A percentile compares a stretch with the other conserved stretches of the same genome.
Conservation (phyloP, 2,113 vertebrate species). For the Anolis sagrei region DNA sequence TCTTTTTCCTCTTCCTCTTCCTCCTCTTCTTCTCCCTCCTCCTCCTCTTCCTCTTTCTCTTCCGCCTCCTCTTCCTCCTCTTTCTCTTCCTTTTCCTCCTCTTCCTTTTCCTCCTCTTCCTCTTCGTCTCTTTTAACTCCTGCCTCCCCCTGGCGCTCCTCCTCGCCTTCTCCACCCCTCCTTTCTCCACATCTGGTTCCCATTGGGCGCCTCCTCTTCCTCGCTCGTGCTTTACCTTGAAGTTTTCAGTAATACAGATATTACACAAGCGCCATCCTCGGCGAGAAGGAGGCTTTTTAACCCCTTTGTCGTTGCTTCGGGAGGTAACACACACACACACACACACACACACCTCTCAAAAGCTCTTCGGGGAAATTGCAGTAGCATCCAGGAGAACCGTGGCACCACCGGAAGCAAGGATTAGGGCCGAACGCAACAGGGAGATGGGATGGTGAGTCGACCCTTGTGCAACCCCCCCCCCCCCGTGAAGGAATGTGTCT, state of each 20-base stretch:
- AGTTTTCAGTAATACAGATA: constrained; percentile 81
- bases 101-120: no score
- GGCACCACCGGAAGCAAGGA: no score
- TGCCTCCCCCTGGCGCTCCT: constrained; percentile 18
- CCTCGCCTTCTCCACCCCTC: constrained; percentile 64
- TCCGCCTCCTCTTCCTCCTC: no score
- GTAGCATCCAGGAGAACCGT: no score
- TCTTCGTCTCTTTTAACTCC: no score
- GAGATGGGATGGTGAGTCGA: not conserved
- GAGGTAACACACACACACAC: not conserved
- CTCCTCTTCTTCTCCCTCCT: no score
- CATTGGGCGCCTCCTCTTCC: constrained; percentile 50
- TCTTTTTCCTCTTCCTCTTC: no score
- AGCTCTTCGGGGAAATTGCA: no score
- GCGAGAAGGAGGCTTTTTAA: constrained; percentile 37
- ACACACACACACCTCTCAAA: not conserved
- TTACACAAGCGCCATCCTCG: constrained; percentile 63
- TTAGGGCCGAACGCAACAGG: not conserved
- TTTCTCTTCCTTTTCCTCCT: no score
- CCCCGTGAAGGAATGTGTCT: no score
- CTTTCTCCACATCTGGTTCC: constrained; percentile 78
- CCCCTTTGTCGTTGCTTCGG: constrained; percentile 33
- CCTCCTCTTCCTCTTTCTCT: no score
- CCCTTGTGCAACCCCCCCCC: no score
- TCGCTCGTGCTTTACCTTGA: constrained; percentile 73